Evolutionary conservation across 2,797 vertebrate species (phyloP).

Genomic region (Caiman crocodilus): DNA sequence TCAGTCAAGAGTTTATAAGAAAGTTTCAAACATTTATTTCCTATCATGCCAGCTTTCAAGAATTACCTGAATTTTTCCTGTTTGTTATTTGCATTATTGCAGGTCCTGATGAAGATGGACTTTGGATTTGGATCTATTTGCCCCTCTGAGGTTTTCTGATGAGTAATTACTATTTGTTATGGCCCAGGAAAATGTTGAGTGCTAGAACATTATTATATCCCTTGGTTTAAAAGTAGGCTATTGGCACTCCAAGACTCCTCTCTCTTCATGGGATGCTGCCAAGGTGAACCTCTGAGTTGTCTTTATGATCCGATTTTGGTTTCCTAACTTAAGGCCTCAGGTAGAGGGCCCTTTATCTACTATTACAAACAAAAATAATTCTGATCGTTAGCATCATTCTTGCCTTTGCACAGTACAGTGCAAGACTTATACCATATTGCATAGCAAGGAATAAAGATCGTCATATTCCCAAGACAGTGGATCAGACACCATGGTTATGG

Average conservation of each 20-base stretch:
- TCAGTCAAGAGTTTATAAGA: background rate
- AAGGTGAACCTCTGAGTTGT: background rate
- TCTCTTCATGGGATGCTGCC: background rate
- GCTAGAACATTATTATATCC: background rate
- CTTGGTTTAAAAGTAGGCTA: background rate
- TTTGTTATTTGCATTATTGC: background rate
- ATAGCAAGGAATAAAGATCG: background rate
- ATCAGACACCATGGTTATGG: background rate
- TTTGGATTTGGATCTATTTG: background rate
- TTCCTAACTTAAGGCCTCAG: background rate
- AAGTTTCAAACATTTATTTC: background rate
- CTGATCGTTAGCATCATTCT: background rate
- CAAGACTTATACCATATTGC: background rate
- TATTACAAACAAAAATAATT: background rate
- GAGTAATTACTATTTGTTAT: background rate
- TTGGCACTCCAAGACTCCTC: background rate
- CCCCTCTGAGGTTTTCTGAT: background rate
- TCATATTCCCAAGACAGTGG: background rate
- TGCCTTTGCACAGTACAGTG: background rate
- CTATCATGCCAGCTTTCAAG: background rate
- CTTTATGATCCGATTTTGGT: background rate
- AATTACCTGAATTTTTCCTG: background rate
- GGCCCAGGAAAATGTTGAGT: background rate
- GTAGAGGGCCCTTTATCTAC: background rate
- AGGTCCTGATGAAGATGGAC: background rate